These are phyloP conservation scores for Palaemon carinicauda DNA, from an alignment of 1,140 invertebrate species.

Conservation along the genomic window DNA sequence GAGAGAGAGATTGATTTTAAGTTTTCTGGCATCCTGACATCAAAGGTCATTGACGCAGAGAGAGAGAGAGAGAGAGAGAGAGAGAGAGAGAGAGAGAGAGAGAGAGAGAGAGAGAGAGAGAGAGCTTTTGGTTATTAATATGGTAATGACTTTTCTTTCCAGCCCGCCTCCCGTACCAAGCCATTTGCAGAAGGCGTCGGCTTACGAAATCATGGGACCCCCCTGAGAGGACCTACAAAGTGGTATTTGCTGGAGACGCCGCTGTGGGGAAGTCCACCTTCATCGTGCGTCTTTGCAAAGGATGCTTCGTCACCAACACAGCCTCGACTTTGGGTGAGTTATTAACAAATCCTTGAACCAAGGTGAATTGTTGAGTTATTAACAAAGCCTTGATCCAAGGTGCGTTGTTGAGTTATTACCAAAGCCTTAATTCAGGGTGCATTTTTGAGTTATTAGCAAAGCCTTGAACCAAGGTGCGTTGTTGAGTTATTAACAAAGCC, in stretches of 20 bases:
- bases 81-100: background rate
- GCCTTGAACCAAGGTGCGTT: no score
- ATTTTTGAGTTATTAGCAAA: no score
- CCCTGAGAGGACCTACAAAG: conserved; percentile 73
- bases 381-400: no score
- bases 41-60: background rate
- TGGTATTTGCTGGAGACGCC: conserved; percentile 75
- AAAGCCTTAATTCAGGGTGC: no score
- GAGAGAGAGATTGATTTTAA: background rate
- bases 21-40: background rate
- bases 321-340: conserved; percentile 72
- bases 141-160: background rate
- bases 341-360: background rate
- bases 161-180: background rate
- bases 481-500: no score
- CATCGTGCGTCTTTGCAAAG: conserved; percentile 73
- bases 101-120: conserved; percentile 13
- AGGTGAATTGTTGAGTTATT: no score
- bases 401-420: no score
- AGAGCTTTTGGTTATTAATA: background rate
- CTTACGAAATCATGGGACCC: conserved; percentile 64
- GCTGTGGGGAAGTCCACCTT: conserved; percentile 76
- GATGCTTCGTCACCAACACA: conserved; percentile 70
- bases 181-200: background rate
- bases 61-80: background rate